Evolutionary conservation across 2,888 invertebrate genomes (phyloP).

Genomic region (Lepidocyrtinus sp.): DNA sequence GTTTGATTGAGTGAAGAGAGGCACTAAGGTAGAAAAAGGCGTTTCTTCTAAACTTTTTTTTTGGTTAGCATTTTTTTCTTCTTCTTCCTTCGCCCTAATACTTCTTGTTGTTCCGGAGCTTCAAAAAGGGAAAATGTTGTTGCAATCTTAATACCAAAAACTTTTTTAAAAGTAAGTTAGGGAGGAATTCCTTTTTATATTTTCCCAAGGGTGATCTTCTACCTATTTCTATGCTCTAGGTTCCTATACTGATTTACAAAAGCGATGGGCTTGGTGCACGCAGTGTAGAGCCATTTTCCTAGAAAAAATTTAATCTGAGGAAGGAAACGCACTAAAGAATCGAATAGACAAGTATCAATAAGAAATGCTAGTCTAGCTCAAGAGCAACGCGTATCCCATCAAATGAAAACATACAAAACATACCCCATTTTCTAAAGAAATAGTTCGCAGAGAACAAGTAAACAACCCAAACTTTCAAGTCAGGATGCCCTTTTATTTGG

Average conservation of each 20-base stretch:
- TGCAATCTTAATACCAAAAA: conserved; percentile 2
- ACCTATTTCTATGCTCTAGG: background rate
- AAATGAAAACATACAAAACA: too few species aligned
- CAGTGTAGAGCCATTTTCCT: background rate
- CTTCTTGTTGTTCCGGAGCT: background rate
- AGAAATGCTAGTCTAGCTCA: too few species aligned
- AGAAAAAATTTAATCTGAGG: too few species aligned
- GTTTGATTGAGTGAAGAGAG: background rate
- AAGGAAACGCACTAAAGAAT: too few species aligned
- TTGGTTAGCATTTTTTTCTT: background rate
- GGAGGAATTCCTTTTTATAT: background rate
- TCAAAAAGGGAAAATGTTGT: background rate
- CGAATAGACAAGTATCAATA: too few species aligned
- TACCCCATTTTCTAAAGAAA: too few species aligned
- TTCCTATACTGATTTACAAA: conserved; percentile 3
- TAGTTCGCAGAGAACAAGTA: too few species aligned
- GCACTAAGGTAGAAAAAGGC: background rate
- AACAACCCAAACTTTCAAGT: too few species aligned
- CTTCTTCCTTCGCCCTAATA: background rate
- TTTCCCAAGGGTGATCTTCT: background rate
- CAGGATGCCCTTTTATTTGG: too few species aligned
- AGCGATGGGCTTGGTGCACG: background rate
- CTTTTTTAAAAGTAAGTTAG: background rate
- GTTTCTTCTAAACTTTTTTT: conserved; percentile 1
- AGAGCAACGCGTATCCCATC: too few species aligned